Conservation (phyloP, 2,888 invertebrate species). For the Lissonota sp. region DNA sequence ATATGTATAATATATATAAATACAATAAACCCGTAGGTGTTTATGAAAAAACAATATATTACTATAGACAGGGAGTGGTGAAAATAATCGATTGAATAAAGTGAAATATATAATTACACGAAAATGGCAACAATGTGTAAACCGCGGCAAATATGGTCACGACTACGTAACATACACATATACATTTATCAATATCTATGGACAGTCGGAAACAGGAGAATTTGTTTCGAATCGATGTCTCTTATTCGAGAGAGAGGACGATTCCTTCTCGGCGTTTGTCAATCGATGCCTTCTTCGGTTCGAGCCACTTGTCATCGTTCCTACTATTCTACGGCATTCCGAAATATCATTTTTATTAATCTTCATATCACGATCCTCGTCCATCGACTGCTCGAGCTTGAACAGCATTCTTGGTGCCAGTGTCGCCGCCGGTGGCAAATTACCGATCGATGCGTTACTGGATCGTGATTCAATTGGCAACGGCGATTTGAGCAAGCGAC, state of each 20-base stretch:
- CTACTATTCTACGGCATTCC: no score
- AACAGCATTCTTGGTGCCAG: conserved; percentile 24
- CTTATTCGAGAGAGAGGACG: conserved; percentile 25
- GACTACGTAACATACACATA: no score
- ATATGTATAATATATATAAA: no score
- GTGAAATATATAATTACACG: not conserved
- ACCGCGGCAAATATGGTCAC: not conserved
- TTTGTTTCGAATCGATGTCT: conserved; percentile 42
- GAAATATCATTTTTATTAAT: conserved; percentile 11
- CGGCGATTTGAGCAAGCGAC: conserved; percentile 2
- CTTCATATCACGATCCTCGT: conserved; percentile 26
- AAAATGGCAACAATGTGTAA: not conserved
- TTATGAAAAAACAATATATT: no score
- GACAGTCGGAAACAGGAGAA: conserved; percentile 24
- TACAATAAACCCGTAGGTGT: no score
- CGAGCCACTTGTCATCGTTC: no score
- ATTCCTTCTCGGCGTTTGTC: conserved; percentile 39
- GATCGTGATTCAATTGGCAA: conserved; percentile 8
- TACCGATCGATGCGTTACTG: conserved; percentile 16
- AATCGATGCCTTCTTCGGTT: not conserved
- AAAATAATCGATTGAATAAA: not conserved
- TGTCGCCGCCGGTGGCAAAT: not conserved
- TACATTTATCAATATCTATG: conserved; percentile 1
- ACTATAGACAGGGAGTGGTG: not conserved
- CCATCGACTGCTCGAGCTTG: conserved; percentile 52